Percentiles rank a stretch among this genome's conserved stretches.
These are phyloP conservation scores for Melanophora roralis DNA, from an alignment of 2,888 invertebrate species.

Conservation along the genomic window DNA sequence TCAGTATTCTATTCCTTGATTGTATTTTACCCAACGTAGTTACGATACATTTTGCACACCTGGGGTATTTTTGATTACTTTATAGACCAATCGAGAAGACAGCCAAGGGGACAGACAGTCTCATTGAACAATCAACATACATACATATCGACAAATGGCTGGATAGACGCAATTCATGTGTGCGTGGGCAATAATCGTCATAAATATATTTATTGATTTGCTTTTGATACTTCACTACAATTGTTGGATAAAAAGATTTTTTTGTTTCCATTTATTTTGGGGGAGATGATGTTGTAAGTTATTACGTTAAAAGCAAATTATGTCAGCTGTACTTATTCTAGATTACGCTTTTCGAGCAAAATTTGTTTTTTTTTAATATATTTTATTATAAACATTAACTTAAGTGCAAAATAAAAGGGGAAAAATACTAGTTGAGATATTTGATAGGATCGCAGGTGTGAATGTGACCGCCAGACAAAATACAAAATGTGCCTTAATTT, in stretches of 20 bases:
- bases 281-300: slow-evolving; percentile 24
- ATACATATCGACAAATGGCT: background rate
- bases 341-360: background rate
- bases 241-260: background rate
- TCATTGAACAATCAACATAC: too few species aligned
- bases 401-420: background rate
- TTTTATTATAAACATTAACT: slow-evolving; percentile 34
- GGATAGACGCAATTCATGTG: slow-evolving; percentile 21
- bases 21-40: slow-evolving; percentile 32
- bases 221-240: background rate
- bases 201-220: slow-evolving; percentile 45
- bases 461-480: slow-evolving; percentile 17
- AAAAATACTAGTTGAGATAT: background rate
- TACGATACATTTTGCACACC: slow-evolving; percentile 51
- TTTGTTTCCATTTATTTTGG: background rate
- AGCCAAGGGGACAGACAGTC: background rate
- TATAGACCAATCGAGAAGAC: slow-evolving; percentile 48
- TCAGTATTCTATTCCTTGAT: slow-evolving; percentile 55
- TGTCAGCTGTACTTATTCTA: background rate
- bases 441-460: slow-evolving; percentile 29
- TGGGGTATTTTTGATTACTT: slow-evolving; percentile 61
- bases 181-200: slow-evolving; percentile 54
- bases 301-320: slow-evolving; percentile 39
- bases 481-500: background rate
- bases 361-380: slow-evolving; percentile 37